Base-by-base conservation (phyloP, 2,113 vertebrate species). In the Chaenogobius annularis region DNA sequence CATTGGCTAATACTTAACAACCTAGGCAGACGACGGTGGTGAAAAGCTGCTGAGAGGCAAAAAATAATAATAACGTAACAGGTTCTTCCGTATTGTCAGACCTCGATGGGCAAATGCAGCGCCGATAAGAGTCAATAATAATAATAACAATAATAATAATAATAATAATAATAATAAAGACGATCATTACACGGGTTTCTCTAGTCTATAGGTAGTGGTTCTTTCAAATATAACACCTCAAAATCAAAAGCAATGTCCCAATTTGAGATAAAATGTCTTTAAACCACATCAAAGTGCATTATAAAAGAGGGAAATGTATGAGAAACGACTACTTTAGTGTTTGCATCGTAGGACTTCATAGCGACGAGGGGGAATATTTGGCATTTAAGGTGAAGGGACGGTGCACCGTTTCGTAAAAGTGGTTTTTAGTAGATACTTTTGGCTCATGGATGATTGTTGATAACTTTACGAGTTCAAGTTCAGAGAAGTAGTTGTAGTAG, bases 281-380 rank as follows among this genome's bases (percentile, higher is more conserved):
- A 85, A 90, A 83, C 81, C 83, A 90, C 79, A 84, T 83, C 81
- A 89, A 92, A 91, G 90, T 91, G 90, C 90, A 86, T 90, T 70
- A 86, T 59, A 75, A 86, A 85, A 26, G 80, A 76, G 82, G 75
- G 83, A 87, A 75, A 85, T 61, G 58, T 61, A 61, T 61, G 26
- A 61, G 58, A 35, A 73, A 86, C 58, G 79, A 77, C 70, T 67
- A 74, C 48, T 84, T 26, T 58, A 87, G 85, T 83, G 85, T 85
- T 86, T 83, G 76, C 77, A 78, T 85, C 83, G 78, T 78, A 86
- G 77, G n/a, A 84, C 77, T 77, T 84, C 73, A 79, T 83, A 86
- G 69, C 77, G 31, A 79, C 48, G 59, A 77, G 77, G 80, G 81
- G 81, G 83, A 80, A 86, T 86, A 90, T 90, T 91, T 91, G 89